Evolutionary conservation across 2,113 vertebrate genomes (phyloP), one percentile per base, ranked within the genome.

Genomic region (Dromiciops gliroides): DNA sequence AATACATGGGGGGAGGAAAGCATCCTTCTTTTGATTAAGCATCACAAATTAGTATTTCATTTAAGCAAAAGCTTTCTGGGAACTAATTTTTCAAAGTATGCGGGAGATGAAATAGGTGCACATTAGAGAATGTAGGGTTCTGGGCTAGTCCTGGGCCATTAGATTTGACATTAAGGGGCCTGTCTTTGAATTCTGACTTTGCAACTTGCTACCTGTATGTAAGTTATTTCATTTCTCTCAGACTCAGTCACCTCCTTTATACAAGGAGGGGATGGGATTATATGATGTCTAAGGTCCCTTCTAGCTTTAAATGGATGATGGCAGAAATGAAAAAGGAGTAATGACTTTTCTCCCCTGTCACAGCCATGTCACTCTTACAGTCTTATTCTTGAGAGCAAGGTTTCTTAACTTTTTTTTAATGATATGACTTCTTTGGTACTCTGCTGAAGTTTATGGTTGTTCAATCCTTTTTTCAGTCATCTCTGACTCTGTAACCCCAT

Each of bases 51-150:
- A 96, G 53, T 95, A 95, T 96, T 97, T 94, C 88, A 95, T 56
- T 97, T 95, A 96, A 95, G 94, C 90, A 96, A 96, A 89, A 95
- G n/a, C 26, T 97, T 92, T 93, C 50, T 96, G 93, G 89, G 96
- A 97, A 95, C 91, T 96, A 93, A 96, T 96, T 92, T 90, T 96
- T 60, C 28, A 95, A 88, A 96, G 94, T 92, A 24, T 94, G 95
- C 88, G 91, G 53, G 48, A 95, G 31, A 95, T 49, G 3, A 95
- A 94, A 52, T 24, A 94, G 67, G 24, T 91, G 90, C 94, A 9
- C 75, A 95, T 88, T 97, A 95, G 91, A 75, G 47, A 28, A 16
- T 89, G 28, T 92, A 8, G 19, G 2, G 19, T 23, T 83, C n/a
- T 19, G 23, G n/a, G n/a, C 19, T 83, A 44, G 67, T 44, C 16